phyloP scores from a whole-genome alignment of 2,888 invertebrate species.

The Harpalus rufipes region DNA sequence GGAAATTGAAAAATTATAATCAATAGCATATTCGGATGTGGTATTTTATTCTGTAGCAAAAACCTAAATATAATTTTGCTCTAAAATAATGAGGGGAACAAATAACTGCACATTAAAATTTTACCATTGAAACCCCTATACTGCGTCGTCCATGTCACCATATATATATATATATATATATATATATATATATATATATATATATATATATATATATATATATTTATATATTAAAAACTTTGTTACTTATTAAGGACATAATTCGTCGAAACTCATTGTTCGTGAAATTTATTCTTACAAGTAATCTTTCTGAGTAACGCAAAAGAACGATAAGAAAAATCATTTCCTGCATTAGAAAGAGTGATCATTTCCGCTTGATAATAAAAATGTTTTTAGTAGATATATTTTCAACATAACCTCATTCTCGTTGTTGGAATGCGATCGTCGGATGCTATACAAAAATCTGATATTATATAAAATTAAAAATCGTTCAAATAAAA shows the following conservation, averaged over 20 bases:
- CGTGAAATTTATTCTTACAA: neutral
- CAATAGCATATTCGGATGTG: too few species aligned
- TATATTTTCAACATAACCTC: slow-evolving; percentile 14
- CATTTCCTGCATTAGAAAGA: slow-evolving; percentile 38
- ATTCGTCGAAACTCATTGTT: neutral
- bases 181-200: too few species aligned
- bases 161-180: too few species aligned
- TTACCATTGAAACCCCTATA: too few species aligned
- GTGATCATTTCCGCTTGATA: slow-evolving; percentile 38
- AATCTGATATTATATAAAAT: slow-evolving; percentile 1
- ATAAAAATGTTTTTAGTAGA: slow-evolving; percentile 18
- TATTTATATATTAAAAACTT: neutral
- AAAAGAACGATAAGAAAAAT: slow-evolving; percentile 21
- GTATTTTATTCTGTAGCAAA: too few species aligned
- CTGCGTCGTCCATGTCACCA: too few species aligned
- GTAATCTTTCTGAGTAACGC: neutral
- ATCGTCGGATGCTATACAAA: neutral
- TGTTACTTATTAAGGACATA: too few species aligned
- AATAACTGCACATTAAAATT: too few species aligned
- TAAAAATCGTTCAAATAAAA: neutral
- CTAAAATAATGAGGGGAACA: too few species aligned
- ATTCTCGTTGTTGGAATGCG: neutral
- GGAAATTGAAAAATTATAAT: too few species aligned
- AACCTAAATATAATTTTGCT: too few species aligned
- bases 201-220: too few species aligned